Evolutionary conservation across 2,113 vertebrate genomes (phyloP).

Genomic region (Tricholaema leucomelas): DNA sequence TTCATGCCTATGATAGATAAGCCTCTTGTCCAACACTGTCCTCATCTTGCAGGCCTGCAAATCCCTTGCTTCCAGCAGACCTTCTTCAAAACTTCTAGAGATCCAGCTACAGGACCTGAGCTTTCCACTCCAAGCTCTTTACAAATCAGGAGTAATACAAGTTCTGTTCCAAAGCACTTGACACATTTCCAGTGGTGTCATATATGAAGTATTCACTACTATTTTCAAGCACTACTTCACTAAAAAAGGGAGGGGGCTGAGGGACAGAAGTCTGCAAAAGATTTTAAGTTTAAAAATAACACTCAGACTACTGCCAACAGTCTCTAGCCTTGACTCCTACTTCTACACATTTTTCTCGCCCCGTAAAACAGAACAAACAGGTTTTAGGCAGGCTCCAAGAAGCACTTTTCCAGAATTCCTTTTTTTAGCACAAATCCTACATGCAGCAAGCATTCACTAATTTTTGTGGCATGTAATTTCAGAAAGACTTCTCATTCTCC

Average conservation of each 20-base stretch:
- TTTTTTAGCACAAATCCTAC: conserved; percentile 37
- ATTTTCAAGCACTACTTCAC: background rate
- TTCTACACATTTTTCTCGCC: background rate
- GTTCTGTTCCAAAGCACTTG: background rate
- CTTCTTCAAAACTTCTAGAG: background rate
- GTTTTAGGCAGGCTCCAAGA: conserved; percentile 11
- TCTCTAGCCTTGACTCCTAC: conserved; percentile 14
- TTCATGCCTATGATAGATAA: rapidly evolving
- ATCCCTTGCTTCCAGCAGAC: background rate
- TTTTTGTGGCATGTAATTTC: background rate
- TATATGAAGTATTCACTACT: background rate
- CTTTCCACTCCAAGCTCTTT: background rate
- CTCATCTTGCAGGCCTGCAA: background rate
- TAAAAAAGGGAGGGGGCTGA: rapidly evolving
- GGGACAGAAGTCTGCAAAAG: background rate
- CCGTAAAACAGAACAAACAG: conserved; percentile 10
- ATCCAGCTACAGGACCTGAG: background rate
- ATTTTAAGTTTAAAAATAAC: conserved; percentile 18
- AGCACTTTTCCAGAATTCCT: background rate
- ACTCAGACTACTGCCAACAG: background rate
- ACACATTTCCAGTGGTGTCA: background rate
- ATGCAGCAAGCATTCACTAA: background rate
- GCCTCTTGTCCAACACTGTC: background rate
- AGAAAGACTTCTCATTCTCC: background rate
- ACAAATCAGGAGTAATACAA: background rate